Conservation (phyloP, 2,113 vertebrate species). For the Numida meleagris region DNA sequence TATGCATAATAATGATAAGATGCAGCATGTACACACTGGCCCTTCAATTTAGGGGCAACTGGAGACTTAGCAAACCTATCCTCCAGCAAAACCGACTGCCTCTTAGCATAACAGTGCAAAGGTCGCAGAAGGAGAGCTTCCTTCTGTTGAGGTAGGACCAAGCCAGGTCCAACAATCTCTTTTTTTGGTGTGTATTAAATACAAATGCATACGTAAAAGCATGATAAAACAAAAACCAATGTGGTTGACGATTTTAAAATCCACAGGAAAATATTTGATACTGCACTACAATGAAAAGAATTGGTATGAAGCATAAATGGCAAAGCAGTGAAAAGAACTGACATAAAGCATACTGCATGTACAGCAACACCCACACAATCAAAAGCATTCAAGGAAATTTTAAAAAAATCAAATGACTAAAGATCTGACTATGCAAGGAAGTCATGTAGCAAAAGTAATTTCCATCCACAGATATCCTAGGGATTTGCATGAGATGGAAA, state of each 20-base stretch:
- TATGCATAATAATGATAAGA: conserved; percentile 46
- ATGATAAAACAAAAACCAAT: neutral
- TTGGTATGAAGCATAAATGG: conserved; percentile 48
- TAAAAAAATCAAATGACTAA: conserved; percentile 26
- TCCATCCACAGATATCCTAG: neutral
- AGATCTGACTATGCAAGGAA: conserved; percentile 27
- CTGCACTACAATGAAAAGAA: conserved; percentile 31
- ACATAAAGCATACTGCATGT: conserved; percentile 65
- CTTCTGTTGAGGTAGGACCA: neutral
- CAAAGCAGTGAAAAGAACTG: conserved; percentile 61
- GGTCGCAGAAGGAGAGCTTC: neutral
- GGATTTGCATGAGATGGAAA: conserved; percentile 25
- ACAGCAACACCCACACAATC: conserved; percentile 62
- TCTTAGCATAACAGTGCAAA: neutral
- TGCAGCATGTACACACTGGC: conserved; percentile 8
- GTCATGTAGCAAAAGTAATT: conserved; percentile 41
- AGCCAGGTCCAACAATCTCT: neutral
- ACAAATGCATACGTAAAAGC: neutral
- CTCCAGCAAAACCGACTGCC: conserved; percentile 37
- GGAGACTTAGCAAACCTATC: conserved; percentile 41
- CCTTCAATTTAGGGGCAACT: conserved; percentile 10
- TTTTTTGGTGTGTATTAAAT: neutral
- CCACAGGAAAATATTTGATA: conserved; percentile 50
- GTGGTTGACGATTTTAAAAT: conserved; percentile 38
- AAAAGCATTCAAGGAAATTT: conserved; percentile 51